A percentile compares a stretch with the other conserved stretches of the same genome.
Conservation (phyloP, 2,113 vertebrate species). For the Bungarus multicinctus region DNA sequence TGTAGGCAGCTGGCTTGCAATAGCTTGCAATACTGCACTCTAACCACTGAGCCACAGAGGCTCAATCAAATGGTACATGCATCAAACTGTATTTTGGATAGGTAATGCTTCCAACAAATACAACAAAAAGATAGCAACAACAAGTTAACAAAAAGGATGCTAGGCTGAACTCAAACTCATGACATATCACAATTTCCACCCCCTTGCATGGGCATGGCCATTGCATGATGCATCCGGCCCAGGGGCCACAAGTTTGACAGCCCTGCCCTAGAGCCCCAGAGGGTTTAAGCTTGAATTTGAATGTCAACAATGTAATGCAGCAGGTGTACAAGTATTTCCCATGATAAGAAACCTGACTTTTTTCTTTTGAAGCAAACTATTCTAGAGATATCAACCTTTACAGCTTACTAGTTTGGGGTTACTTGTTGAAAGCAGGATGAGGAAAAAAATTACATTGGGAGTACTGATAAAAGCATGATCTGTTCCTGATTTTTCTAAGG, state of each 20-base stretch:
- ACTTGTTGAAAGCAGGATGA: not conserved
- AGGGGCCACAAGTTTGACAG: no score
- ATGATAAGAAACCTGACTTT: not conserved
- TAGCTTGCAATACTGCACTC: no score
- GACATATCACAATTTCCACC: no score
- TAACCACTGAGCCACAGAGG: no score
- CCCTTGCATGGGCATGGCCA: no score
- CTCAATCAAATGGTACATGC: not conserved
- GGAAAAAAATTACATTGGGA: not conserved
- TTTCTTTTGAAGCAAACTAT: not conserved
- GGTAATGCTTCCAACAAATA: not conserved
- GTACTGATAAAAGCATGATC: not conserved
- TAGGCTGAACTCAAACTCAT: not conserved
- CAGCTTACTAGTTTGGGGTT: not conserved
- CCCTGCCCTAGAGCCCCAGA: not conserved
- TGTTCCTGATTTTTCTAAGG: not conserved
- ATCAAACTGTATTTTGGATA: not conserved
- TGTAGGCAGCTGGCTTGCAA: no score
- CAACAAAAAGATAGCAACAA: not conserved
- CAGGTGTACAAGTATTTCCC: not conserved
- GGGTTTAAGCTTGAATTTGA: not conserved
- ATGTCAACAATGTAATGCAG: not conserved
- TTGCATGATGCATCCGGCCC: no score
- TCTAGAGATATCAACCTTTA: not conserved
- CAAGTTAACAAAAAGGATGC: not conserved